Evolutionary conservation across 2,797 vertebrate species (phyloP), one percentile per base, ranked within the genome.

Genomic region (Erpetoichthys calabaricus): DNA sequence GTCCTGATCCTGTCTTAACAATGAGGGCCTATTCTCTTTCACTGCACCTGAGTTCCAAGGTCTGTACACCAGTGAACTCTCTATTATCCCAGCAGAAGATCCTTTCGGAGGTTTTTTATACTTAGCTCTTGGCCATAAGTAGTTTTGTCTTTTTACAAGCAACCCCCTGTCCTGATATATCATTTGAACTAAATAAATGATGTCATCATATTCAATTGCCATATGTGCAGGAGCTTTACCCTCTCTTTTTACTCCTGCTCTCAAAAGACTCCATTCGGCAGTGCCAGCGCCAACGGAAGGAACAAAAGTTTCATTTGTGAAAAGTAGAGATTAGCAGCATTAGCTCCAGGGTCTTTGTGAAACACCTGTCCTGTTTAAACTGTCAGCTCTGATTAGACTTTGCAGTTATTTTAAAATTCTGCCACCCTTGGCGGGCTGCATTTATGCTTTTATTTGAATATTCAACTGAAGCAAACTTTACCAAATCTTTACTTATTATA

Each of bases 21-120:
- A 81, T 77, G 71, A 75, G 56, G 53, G 67, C 71, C 80, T 85
- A 77, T 86, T 80, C 72, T 75, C 75, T 67, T 67, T 70, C 62
- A 58, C 55, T 62, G 67, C 76, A 80, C 75, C 78, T 83, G 81
- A 85, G 73, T 66, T 70, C 57, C 9, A 45, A 67, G 55, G 52
- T 62, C 70, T 74, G 65, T 65, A 72, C 67, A 62, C 57, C 64
- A 63, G 65, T 62, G 65, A 70, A 59, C 60, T 64, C 72, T 65
- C 55, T 66, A 68, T 42, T 75, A 69, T 69, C 72, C 68, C 64
- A 57, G 60, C 64, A 72, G 68, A 62, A 76, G 69, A 68, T 63
- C 69, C 4, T 43, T 67, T 57, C 25, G 25, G 47, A 7, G 59
- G 63, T 70, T 73, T 77, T 62, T 67, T 69, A 60, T 10, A 4